These are phyloP conservation scores for Megalops cyprinoides DNA, from an alignment of 2,797 vertebrate genomes.

Conservation along the genomic window DNA sequence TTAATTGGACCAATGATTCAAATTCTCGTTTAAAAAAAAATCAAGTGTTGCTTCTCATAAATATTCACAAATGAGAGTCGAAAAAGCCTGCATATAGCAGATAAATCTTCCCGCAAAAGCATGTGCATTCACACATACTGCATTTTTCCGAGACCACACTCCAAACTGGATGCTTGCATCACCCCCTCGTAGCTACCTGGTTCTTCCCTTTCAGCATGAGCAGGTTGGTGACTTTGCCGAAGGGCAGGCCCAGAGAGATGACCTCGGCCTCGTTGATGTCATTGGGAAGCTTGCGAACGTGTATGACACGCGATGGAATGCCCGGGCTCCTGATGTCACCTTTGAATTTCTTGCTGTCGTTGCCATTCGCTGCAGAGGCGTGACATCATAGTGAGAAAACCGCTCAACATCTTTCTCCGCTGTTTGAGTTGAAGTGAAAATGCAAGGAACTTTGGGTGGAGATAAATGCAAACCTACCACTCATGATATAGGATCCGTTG, in stretches of 20 bases:
- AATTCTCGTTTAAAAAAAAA: no score
- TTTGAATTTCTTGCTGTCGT: constrained; percentile 97
- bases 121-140: no score
- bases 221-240: constrained; percentile 94
- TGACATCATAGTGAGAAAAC: neutral
- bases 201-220: constrained; percentile 97
- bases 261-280: constrained; percentile 93
- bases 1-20: no score
- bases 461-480: constrained; percentile 74
- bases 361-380: constrained; percentile 85
- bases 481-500: constrained; percentile 97
- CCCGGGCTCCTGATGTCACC: constrained; percentile 83
- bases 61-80: no score
- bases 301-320: constrained; percentile 88
- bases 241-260: constrained; percentile 91
- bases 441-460: constrained; percentile 23
- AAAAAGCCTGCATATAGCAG: no score
- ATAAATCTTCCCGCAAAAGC: no score
- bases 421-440: constrained; percentile 37
- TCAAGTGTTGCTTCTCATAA: no score
- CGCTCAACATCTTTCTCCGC: constrained; percentile 33
- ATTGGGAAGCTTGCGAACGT: constrained; percentile 88
- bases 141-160: no score
- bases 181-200: constrained; percentile 83
- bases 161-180: no score